phyloP scores from a whole-genome alignment of 2,113 vertebrate genomes.

The Paradisaea rubra region DNA sequence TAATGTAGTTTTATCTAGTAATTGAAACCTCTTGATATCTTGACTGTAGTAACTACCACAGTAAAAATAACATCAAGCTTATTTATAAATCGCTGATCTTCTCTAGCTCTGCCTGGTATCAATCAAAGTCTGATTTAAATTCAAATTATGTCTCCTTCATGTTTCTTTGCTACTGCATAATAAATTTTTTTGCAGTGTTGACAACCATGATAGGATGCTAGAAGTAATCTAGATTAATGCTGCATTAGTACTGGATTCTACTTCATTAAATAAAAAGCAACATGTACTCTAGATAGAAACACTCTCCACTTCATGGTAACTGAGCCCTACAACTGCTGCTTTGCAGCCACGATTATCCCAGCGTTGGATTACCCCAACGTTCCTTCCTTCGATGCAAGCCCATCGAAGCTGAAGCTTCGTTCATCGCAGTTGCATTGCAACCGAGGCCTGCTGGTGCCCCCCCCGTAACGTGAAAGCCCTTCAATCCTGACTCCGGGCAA shows the following conservation, averaged over 20 bases:
- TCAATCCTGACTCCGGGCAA: accelerated
- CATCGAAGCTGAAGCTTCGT: background rate
- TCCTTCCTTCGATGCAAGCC: background rate
- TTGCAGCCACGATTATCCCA: no score
- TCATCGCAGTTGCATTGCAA: accelerated
- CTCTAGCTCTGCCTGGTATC: background rate
- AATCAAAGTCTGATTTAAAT: background rate
- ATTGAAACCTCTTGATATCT: background rate
- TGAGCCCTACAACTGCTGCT: background rate
- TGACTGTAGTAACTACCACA: background rate
- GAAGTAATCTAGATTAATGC: background rate
- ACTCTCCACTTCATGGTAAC: accelerated
- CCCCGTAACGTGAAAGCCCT: accelerated
- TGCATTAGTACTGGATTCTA: background rate
- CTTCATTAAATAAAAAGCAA: background rate
- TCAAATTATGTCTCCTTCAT: background rate
- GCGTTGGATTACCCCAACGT: no score
- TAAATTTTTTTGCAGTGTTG: background rate
- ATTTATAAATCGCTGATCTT: background rate
- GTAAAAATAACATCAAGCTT: background rate
- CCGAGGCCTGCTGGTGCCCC: background rate
- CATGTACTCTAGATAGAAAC: accelerated
- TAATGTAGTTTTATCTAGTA: background rate
- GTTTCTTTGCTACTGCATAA: background rate
- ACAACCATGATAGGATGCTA: background rate